phyloP scores from a whole-genome alignment of 2,888 invertebrate species.

The Drosophila engyochracea region DNA sequence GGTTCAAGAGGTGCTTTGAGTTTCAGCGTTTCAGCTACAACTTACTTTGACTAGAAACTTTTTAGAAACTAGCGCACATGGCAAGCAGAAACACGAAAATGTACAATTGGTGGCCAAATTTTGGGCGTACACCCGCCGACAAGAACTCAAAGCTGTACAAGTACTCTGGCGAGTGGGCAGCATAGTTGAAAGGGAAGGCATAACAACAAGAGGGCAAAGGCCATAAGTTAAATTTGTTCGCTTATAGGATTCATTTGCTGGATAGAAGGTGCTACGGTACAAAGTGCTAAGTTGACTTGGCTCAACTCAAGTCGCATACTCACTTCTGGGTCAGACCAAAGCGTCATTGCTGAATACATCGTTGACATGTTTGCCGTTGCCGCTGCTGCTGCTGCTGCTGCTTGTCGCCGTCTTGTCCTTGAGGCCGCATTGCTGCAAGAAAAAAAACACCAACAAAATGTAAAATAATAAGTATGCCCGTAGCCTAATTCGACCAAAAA shows the following conservation, averaged over 20 bases:
- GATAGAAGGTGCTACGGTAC: background rate
- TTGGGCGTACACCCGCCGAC: slow-evolving; percentile 66
- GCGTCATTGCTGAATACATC: slow-evolving; percentile 85
- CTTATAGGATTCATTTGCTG: slow-evolving; percentile 15
- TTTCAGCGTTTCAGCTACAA: slow-evolving; percentile 21
- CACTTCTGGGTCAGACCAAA: slow-evolving; percentile 85
- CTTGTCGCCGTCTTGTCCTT: slow-evolving; percentile 80
- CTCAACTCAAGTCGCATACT: slow-evolving; percentile 57
- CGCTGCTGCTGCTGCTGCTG: slow-evolving; percentile 28
- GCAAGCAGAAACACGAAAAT: slow-evolving; percentile 67
- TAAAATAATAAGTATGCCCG: background rate
- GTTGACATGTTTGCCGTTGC: slow-evolving; percentile 84
- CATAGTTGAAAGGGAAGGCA: slow-evolving; percentile 27
- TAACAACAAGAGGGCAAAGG: slow-evolving; percentile 44
- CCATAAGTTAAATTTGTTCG: slow-evolving; percentile 36
- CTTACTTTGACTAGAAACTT: slow-evolving; percentile 71
- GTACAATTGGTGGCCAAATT: slow-evolving; percentile 69
- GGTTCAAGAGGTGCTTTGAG: background rate
- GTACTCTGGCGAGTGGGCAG: slow-evolving; percentile 62
- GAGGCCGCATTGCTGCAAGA: slow-evolving; percentile 83
- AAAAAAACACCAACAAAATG: slow-evolving; percentile 5
- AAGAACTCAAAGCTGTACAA: slow-evolving; percentile 71
- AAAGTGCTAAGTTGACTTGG: background rate
- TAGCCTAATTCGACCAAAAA: slow-evolving; percentile 34
- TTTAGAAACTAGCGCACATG: slow-evolving; percentile 70